Percentiles rank a stretch among this genome's conserved stretches.
These are phyloP conservation scores for Pithys albifrons DNA, from an alignment of 2,113 vertebrate species.

Conservation along the genomic window DNA sequence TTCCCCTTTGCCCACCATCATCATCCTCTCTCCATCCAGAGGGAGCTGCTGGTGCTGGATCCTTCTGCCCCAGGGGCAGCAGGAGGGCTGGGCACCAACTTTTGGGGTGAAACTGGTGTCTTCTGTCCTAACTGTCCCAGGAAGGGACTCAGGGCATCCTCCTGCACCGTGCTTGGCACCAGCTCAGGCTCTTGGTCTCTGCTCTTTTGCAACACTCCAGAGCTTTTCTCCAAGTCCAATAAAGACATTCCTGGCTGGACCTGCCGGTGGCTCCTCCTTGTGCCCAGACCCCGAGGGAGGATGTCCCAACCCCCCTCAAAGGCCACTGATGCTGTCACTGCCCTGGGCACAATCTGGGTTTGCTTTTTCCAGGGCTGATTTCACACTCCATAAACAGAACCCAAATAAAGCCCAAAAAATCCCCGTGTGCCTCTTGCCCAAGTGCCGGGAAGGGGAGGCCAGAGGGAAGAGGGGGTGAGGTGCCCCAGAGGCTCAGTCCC, in stretches of 20 bases:
- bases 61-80: not conserved
- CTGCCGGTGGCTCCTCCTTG: not conserved
- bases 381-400: slow-evolving; percentile 1
- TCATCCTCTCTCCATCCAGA: fast-evolving
- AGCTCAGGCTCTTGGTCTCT: not conserved
- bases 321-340: not conserved
- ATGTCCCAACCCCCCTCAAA: fast-evolving
- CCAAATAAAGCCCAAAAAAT: not conserved
- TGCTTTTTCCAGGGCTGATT: not conserved
- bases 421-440: not conserved
- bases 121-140: not conserved
- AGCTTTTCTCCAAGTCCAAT: not conserved
- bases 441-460: fast-evolving
- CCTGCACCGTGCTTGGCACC: slow-evolving; percentile 1
- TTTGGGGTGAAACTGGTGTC: not conserved
- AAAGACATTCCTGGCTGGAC: slow-evolving; percentile 26
- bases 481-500: not conserved
- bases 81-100: not conserved
- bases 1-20: not conserved
- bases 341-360: not conserved
- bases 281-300: not conserved
- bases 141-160: not conserved
- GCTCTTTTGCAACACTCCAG: not conserved
- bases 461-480: not conserved
- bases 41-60: not conserved